Conservation (phyloP, 2,888 invertebrate species). For the Limnephilus auricula region DNA sequence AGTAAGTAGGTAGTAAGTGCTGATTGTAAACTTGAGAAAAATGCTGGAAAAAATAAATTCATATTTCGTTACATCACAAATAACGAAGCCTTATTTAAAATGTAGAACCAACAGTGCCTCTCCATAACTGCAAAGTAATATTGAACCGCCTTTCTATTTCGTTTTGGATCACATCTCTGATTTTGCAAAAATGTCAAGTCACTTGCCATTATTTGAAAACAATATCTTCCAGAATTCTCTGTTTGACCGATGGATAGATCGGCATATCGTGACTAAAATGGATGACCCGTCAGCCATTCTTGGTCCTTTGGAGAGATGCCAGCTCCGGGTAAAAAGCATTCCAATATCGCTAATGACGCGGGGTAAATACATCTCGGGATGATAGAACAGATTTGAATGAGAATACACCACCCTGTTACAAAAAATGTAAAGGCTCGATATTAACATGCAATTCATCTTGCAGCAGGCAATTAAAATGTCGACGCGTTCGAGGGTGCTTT, state of each 20-base stretch:
- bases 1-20: no score
- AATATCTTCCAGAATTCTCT: constrained; percentile 53
- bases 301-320: constrained; percentile 59
- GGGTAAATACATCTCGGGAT: constrained; percentile 39
- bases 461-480: background rate
- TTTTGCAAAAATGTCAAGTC: constrained; percentile 42
- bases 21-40: no score
- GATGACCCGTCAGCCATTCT: constrained; percentile 63
- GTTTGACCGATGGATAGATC: constrained; percentile 54
- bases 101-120: background rate
- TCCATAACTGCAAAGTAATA: background rate
- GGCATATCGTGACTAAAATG: constrained; percentile 59
- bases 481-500: background rate
- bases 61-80: no score
- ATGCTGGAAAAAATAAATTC: no score
- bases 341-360: constrained; percentile 62
- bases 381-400: constrained; percentile 33
- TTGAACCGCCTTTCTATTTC: background rate
- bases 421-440: background rate
- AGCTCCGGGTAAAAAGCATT: constrained; percentile 60
- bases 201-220: constrained; percentile 52
- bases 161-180: background rate
- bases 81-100: background rate
- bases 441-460: background rate
- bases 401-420: background rate